Percentiles rank a stretch among this genome's conserved stretches.
Evolutionary conservation across 1,140 invertebrate genomes (phyloP).

Genomic region (Drosophila willistoni): DNA sequence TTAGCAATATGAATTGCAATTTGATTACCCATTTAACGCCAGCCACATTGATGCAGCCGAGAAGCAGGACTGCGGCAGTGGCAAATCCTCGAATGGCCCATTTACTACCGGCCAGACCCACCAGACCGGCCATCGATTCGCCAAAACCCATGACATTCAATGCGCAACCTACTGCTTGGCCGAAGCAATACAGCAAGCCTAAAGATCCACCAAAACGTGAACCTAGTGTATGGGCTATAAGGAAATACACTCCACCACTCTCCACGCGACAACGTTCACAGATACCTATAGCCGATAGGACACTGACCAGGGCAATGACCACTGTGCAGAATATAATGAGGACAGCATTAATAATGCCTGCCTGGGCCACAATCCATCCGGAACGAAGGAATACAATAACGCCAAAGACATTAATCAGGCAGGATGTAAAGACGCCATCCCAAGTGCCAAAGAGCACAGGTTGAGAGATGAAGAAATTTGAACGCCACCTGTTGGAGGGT

Average conservation of each 20-base stretch:
- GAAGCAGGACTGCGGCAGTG: slow-evolving; percentile 90
- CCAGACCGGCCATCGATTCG: slow-evolving; percentile 94
- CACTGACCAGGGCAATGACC: slow-evolving; percentile 93
- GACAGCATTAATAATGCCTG: slow-evolving; percentile 94
- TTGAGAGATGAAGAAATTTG: slow-evolving; percentile 96
- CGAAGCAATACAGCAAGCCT: slow-evolving; percentile 97
- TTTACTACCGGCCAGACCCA: slow-evolving; percentile 88
- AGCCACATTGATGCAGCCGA: slow-evolving; percentile 94
- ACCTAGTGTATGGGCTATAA: slow-evolving; percentile 96
- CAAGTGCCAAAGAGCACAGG: slow-evolving; percentile 98
- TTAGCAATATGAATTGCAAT: slow-evolving; percentile 92
- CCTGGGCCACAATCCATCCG: slow-evolving; percentile 98
- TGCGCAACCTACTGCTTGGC: slow-evolving; percentile 97
- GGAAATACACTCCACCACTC: slow-evolving; percentile 97
- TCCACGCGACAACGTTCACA: slow-evolving; percentile 97
- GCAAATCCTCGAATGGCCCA: slow-evolving; percentile 93
- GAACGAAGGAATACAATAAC: slow-evolving; percentile 98
- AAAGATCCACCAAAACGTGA: slow-evolving; percentile 95
- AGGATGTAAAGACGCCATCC: slow-evolving; percentile 94
- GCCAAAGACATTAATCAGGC: slow-evolving; percentile 98
- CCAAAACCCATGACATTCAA: slow-evolving; percentile 98
- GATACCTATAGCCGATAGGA: slow-evolving; percentile 97
- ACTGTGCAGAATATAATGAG: slow-evolving; percentile 94
- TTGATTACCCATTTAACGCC: slow-evolving; percentile 97
- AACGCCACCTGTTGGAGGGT: slow-evolving; percentile 91